Evolutionary conservation across 2,113 vertebrate species (phyloP).

Genomic region (Melanerpes formicivorus): DNA sequence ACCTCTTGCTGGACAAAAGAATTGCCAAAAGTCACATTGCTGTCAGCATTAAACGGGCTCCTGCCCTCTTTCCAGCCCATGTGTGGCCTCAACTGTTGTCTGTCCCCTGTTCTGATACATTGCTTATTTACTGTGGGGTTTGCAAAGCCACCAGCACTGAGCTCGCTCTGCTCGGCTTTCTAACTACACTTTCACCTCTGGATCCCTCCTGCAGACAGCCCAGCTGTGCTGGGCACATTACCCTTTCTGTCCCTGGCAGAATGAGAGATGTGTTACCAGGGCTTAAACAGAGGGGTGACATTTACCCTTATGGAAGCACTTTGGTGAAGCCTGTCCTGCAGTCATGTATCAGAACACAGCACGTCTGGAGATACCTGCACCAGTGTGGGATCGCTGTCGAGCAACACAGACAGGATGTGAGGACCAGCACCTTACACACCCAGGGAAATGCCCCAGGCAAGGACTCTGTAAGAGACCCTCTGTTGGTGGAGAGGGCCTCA

Average conservation of each 20-base stretch:
- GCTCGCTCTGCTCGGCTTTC: background rate
- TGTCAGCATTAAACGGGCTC: background rate
- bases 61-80: background rate
- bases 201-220: background rate
- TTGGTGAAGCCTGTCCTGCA: background rate
- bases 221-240: too few relatives aligned
- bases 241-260: background rate
- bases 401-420: background rate
- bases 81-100: background rate
- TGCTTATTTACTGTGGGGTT: background rate
- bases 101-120: too few relatives aligned
- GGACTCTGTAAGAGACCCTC: rapidly evolving
- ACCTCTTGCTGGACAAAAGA: background rate
- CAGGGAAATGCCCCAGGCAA: background rate
- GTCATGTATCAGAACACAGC: rapidly evolving
- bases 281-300: background rate
- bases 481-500: background rate
- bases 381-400: background rate
- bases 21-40: background rate
- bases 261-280: rapidly evolving
- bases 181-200: background rate
- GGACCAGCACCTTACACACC: background rate
- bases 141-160: background rate
- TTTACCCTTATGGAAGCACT: background rate
- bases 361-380: rapidly evolving